Evolutionary conservation across 2,113 vertebrate species (phyloP).

Genomic region (Lontra canadensis): DNA sequence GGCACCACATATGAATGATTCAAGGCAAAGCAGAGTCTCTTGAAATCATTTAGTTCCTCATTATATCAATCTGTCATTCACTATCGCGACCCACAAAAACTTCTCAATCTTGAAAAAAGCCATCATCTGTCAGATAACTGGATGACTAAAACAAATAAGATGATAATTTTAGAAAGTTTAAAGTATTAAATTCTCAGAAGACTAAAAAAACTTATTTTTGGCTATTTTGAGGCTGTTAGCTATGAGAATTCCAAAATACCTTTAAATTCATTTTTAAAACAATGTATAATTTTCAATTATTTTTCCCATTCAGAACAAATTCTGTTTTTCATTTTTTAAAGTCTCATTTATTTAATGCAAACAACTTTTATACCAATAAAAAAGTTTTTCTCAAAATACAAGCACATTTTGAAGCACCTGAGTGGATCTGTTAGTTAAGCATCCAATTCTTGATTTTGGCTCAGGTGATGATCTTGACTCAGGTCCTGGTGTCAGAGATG

Average conservation of each 20-base stretch:
- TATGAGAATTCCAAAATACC: neutral
- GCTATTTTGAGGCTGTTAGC: neutral
- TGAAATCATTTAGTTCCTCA: constrained; percentile 80
- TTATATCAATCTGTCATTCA: constrained; percentile 78
- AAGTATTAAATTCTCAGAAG: constrained; percentile 45
- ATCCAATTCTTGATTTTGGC: neutral
- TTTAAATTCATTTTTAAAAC: neutral
- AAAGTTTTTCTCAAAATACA: neutral
- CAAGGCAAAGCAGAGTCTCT: constrained; percentile 74
- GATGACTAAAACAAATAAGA: constrained; percentile 72
- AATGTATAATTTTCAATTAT: neutral
- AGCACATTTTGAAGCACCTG: neutral
- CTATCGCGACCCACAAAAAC: constrained; percentile 66
- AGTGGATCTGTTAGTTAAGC: neutral
- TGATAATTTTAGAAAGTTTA: constrained; percentile 72
- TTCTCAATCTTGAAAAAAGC: constrained; percentile 73
- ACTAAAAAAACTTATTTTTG: neutral
- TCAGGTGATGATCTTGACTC: neutral
- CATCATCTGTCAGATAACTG: constrained; percentile 68
- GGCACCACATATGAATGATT: constrained; percentile 74
- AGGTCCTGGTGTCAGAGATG: neutral
- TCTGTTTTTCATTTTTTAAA: neutral
- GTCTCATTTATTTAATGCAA: neutral
- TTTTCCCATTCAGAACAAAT: neutral
- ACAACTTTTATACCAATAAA: neutral